Base-by-base conservation (phyloP, 2,888 invertebrate genomes). In the Drosophila niveifrons region DNA sequence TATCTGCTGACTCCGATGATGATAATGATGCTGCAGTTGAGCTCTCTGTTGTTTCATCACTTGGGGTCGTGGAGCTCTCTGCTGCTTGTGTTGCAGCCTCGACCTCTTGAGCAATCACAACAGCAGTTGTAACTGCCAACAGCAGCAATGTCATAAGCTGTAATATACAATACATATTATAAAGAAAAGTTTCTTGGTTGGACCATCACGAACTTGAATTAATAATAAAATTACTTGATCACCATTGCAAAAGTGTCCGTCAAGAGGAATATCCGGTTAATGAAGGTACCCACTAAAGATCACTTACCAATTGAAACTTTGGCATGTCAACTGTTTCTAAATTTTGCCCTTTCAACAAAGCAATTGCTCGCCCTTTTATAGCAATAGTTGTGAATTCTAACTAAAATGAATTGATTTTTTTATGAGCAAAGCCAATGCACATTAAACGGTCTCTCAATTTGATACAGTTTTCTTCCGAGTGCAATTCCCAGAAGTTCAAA, bases 391-490 rank as follows among this genome's bases (percentile, higher is more conserved):
- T 10, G 11, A 28, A 44, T 56, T 50, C 46, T 55, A 55, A 6
- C 13, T 17, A 6, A 7, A 78, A 84, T 80, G 48, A 68, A 84
- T 82, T 82, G 13, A 36, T 46, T 31, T 39, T 46, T 69, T 72
- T 59, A 66, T 44, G 52, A 44, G 15, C 72, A 51, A 29, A 48
- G n/a, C 59, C n/a, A 74, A 72, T 77, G 48, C 9, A 41, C 15
- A 36, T 50, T 47, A 17, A 36, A 11, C 3, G 15, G 17, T 34
- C 41, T 43, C n/a, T 7, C 3, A 3, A 64, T 44, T 43, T 52
- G 50, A 52, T 18, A 52, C 23, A 61, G 36, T 36, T 36, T 36
- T 36, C 17, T 63, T 62, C 13, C 9, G 41, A 70, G 39, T 55
- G 61, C 52, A 59, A 41, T 50, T 50, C 50, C 61, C 18, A 51